Evolutionary conservation across 2,113 vertebrate genomes (phyloP).

Genomic region (Pagrus major): DNA sequence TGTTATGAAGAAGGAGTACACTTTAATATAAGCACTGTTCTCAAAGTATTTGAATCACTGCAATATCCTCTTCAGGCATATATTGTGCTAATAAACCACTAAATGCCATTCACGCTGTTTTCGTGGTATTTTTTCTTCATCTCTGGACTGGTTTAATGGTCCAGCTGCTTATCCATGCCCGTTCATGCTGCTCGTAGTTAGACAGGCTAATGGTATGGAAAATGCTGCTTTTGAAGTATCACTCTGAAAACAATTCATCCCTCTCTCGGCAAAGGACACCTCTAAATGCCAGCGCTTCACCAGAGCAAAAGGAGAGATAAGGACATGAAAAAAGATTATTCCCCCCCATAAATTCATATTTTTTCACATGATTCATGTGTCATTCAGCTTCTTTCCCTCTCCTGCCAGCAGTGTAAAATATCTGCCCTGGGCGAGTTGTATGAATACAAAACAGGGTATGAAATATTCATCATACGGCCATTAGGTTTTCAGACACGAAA

Average conservation of each 20-base stretch:
- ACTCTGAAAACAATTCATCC: conserved; percentile 45
- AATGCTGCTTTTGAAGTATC: conserved; percentile 58
- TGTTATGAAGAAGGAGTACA: neutral
- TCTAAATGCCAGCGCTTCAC: conserved; percentile 62
- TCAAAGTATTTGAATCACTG: neutral
- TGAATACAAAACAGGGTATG: conserved; percentile 9
- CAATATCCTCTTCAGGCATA: neutral
- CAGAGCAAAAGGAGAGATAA: conserved; percentile 46
- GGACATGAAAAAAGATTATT: conserved; percentile 52
- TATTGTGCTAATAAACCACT: conserved; percentile 41
- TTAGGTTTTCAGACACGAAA: neutral
- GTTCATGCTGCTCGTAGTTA: conserved; percentile 18
- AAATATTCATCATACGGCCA: conserved; percentile 24
- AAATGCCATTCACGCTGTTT: conserved; percentile 40
- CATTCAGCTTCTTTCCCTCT: conserved; percentile 8
- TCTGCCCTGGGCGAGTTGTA: neutral
- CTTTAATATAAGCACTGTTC: neutral
- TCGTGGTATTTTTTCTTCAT: neutral
- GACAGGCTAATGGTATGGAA: conserved; percentile 73
- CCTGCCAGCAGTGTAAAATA: neutral
- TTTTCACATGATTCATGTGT: conserved; percentile 13
- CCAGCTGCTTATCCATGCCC: neutral
- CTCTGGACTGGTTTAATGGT: neutral
- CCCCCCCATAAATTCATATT: conserved; percentile 12
- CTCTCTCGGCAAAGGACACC: conserved; percentile 58